Evolutionary conservation across 2,888 invertebrate species (phyloP).

Genomic region (Steinernema carpocapsae): DNA sequence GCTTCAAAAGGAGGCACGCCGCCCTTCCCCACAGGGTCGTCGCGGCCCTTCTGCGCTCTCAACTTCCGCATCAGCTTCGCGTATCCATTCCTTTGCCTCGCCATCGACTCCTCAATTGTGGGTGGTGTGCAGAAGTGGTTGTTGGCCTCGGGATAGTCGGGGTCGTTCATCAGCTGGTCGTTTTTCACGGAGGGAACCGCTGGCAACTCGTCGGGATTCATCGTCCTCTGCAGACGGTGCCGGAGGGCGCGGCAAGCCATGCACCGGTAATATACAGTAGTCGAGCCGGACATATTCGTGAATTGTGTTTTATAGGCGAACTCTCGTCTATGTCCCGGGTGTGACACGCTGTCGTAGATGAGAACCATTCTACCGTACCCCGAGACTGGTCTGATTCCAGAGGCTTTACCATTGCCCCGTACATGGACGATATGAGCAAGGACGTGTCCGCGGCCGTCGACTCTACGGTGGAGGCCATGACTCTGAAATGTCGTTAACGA

Average conservation of each 20-base stretch:
- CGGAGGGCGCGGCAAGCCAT: slow-evolving; percentile 56
- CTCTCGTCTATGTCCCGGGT: slow-evolving; percentile 54
- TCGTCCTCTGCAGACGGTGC: slow-evolving; percentile 53
- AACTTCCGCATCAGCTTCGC: slow-evolving; percentile 32
- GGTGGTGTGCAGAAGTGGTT: slow-evolving; percentile 54
- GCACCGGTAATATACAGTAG: slow-evolving; percentile 55
- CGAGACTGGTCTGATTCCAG: slow-evolving; percentile 37
- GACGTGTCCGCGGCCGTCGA: slow-evolving; percentile 15
- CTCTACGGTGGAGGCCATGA: slow-evolving; percentile 27
- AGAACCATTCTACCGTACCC: slow-evolving; percentile 59
- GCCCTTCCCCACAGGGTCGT: background rate
- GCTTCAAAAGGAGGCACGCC: slow-evolving; percentile 6
- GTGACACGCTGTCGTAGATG: slow-evolving; percentile 52
- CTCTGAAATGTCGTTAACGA: background rate
- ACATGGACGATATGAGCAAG: slow-evolving; percentile 2
- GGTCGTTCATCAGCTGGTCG: slow-evolving; percentile 55
- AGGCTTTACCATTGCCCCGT: slow-evolving; percentile 29
- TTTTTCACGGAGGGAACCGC: slow-evolving; percentile 56
- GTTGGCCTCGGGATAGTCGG: slow-evolving; percentile 54
- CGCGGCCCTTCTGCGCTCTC: slow-evolving; percentile 29
- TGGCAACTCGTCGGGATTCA: slow-evolving; percentile 54
- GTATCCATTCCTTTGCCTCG: slow-evolving; percentile 30
- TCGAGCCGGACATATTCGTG: slow-evolving; percentile 56
- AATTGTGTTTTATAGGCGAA: slow-evolving; percentile 56
- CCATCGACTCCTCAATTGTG: slow-evolving; percentile 53